Evolutionary conservation across 92 coral and sea anemone species (phyloP).

Genomic region (Parazoanthus darwini): DNA sequence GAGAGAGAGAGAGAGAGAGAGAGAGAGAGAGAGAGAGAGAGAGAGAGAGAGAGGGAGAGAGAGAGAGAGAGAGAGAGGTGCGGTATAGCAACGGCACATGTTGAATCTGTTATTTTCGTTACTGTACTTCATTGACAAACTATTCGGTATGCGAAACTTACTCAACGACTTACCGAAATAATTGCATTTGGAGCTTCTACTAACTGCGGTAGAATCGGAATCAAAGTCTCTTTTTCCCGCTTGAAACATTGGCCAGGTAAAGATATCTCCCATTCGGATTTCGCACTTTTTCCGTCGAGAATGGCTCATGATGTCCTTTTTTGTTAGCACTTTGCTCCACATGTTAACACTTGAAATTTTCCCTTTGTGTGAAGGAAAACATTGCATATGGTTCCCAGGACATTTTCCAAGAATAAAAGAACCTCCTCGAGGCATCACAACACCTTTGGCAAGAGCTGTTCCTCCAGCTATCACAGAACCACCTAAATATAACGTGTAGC

Average conservation of each 20-base stretch:
- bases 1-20: too few relatives aligned
- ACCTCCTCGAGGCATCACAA: background rate
- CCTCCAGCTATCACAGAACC: conserved; percentile 6
- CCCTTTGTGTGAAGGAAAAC: conserved; percentile 15
- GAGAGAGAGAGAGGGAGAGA: too few relatives aligned
- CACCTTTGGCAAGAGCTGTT: background rate
- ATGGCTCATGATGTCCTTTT: background rate
- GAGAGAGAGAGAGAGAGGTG: too few relatives aligned
- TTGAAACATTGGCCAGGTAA: conserved; percentile 26
- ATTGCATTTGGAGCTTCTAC: conserved; percentile 4
- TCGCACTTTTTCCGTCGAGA: background rate
- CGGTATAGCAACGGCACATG: too few relatives aligned
- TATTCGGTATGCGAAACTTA: too few relatives aligned
- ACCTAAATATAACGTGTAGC: conserved; percentile 7
- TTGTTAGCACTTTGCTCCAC: background rate
- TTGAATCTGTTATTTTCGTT: background rate
- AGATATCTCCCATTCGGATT: conserved; percentile 5
- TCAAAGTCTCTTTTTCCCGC: conserved; percentile 11
- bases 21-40: too few relatives aligned
- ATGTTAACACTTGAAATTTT: conserved; percentile 21
- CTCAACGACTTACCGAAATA: background rate
- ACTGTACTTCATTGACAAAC: background rate
- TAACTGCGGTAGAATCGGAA: background rate
- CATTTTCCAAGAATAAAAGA: conserved; percentile 28
- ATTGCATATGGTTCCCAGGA: background rate